A percentile compares a stretch with the other conserved stretches of the same genome.
phyloP scores from a whole-genome alignment of 2,888 invertebrate species.

The Drosophila sordidula region DNA sequence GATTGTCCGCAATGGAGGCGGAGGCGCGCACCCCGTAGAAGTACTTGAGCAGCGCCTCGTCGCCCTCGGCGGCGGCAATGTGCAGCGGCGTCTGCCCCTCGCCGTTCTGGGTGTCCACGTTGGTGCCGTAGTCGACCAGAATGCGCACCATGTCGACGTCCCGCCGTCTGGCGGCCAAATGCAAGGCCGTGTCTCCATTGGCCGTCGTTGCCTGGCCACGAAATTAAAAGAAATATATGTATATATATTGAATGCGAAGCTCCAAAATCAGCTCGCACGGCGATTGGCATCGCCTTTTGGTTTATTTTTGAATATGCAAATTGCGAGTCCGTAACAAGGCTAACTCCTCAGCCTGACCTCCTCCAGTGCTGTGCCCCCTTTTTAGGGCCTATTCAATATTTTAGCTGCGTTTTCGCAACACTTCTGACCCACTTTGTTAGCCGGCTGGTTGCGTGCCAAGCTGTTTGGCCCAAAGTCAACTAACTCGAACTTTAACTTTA shows the following conservation, averaged over 20 bases:
- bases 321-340: conserved; percentile 45
- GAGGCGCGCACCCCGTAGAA: conserved; percentile 97
- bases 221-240: conserved; percentile 2
- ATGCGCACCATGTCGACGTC: conserved; percentile 97
- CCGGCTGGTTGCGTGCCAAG: conserved; percentile 73
- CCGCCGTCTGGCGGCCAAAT: conserved; percentile 95
- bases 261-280: neutral
- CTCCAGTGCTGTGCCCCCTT: neutral
- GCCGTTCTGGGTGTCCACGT: conserved; percentile 96
- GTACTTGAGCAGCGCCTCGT: conserved; percentile 97
- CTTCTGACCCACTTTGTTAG: conserved; percentile 71
- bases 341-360: conserved; percentile 25
- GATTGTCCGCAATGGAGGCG: conserved; percentile 97
- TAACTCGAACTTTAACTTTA: conserved; percentile 65
- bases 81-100: conserved; percentile 98
- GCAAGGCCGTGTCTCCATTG: conserved; percentile 96
- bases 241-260: neutral
- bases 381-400: conserved; percentile 14
- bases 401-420: conserved; percentile 67
- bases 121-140: conserved; percentile 96
- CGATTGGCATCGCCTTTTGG: conserved; percentile 7
- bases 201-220: conserved; percentile 89
- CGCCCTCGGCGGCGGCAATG: conserved; percentile 97
- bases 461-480: conserved; percentile 67
- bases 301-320: conserved; percentile 71